Percentiles rank a stretch among this genome's conserved stretches.
These are phyloP conservation scores for Drosophila mojavensis DNA, from an alignment of 1,140 invertebrate species.

Conservation along the genomic window DNA sequence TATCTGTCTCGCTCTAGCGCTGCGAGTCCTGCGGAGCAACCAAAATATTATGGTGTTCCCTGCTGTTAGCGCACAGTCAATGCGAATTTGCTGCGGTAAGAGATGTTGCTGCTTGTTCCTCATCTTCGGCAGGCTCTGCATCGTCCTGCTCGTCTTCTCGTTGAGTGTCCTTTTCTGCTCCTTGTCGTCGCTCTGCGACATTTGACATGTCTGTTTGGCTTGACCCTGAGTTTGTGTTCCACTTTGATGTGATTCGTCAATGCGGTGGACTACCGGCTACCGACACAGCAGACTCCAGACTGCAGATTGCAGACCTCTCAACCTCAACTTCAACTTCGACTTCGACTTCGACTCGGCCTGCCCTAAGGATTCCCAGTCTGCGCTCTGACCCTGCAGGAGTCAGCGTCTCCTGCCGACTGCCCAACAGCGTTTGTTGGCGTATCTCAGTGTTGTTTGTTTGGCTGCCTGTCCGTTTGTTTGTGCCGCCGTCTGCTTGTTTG, in stretches of 20 bases:
- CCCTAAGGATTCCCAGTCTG: no score
- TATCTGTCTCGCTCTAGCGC: neutral
- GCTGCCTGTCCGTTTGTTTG: conserved; percentile 26
- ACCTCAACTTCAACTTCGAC: neutral
- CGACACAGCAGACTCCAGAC: conserved; percentile 24
- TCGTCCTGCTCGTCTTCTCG: conserved; percentile 23
- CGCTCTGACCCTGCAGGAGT: neutral
- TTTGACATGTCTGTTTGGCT: conserved; percentile 79
- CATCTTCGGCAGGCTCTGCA: conserved; percentile 29
- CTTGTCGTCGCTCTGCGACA: conserved; percentile 64
- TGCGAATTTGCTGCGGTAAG: conserved; percentile 80
- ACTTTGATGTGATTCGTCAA: conserved; percentile 83
- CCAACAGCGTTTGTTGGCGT: conserved; percentile 80
- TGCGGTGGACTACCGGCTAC: conserved; percentile 82
- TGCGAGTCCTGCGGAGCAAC: conserved; percentile 58
- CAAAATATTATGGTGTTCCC: conserved; percentile 83
- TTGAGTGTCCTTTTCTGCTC: conserved; percentile 12
- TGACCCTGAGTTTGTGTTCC: conserved; percentile 73
- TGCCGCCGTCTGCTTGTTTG: conserved; percentile 20
- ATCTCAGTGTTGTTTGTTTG: conserved; percentile 46
- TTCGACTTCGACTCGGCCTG: neutral
- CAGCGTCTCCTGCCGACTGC: conserved; percentile 45
- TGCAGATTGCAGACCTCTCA: conserved; percentile 14
- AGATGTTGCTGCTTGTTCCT: conserved; percentile 58
- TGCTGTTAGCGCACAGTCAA: conserved; percentile 73